Base-by-base conservation (phyloP, 2,797 vertebrate species). In the Melanotaenia trifasciata region DNA sequence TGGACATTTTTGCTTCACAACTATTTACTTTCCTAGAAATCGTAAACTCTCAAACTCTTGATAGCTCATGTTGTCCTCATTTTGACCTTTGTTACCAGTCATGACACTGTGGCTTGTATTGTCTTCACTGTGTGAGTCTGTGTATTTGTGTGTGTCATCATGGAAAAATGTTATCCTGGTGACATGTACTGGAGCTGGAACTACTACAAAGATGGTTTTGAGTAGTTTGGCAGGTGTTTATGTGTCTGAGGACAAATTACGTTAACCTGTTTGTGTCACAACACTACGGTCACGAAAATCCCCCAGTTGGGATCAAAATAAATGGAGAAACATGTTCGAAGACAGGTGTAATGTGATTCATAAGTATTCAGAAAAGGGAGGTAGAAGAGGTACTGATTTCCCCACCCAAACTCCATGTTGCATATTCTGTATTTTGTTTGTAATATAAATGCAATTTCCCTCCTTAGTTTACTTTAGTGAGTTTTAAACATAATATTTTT, bases 81-180 rank as follows among this genome's bases (percentile, higher is more conserved):
- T 3, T 12, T 72, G 59, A 47, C 43, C 16, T 78, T 40, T 74
- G 43, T 54, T 54, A 54, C 40, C 28, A 50, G 18, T 28, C 7
- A 11, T 32, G 61, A 33, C 28, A 64, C 11, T 0, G 26, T 20
- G 18, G 14, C 5, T 26, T 24, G 10, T 33, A 45, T 32, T 10
- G 61, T n/a, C 28, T 14, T 51, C 11, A 51, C 30, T 12, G 14
- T 22, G 62, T n/a, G 8, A 13, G 5, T 51, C 12, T 32, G 1
- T n/a, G 28, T 50, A 9, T 45, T 7, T 62, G 8, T 3, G n/a
- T 26, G 24, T 40, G 58, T 60, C 58, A 60, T 62, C 22, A 45
- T 62, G 24, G 7, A 8, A 62, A 54, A 54, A 43, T 62, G 22
- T 43, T 43, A 24, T 26, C 12, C 2, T 26, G 36, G 59, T 61